These are phyloP conservation scores for Aplidium turbinatum DNA, from an alignment of 23 tunicate genomes.

Conservation along the genomic window DNA sequence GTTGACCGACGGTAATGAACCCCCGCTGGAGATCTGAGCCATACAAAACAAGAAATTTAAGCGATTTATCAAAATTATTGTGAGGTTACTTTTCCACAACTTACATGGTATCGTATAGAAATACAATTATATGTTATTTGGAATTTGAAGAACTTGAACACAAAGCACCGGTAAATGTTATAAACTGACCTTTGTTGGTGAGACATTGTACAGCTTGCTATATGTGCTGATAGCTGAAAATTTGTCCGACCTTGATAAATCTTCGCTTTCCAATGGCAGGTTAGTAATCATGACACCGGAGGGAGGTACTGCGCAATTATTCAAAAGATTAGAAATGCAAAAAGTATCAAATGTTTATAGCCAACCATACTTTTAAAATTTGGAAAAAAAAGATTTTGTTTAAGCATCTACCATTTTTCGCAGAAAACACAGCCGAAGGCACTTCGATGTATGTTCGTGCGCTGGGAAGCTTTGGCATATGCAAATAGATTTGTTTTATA, in stretches of 20 bases:
- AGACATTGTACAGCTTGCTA: slow-evolving; percentile 47
- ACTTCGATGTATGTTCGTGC: too few species aligned
- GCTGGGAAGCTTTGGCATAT: too few species aligned
- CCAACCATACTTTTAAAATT: too few species aligned
- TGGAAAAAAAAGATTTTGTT: too few species aligned
- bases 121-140: background rate
- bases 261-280: slow-evolving; percentile 35
- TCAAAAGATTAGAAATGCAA: too few species aligned
- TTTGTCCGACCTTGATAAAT: background rate
- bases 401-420: too few species aligned
- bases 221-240: slow-evolving; percentile 40
- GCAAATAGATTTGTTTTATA: too few species aligned
- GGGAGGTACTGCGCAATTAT: background rate
- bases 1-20: slow-evolving; percentile 83
- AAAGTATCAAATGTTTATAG: too few species aligned
- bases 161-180: background rate
- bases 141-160: background rate
- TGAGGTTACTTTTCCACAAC: background rate
- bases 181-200: slow-evolving; percentile 46
- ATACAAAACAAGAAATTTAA: background rate
- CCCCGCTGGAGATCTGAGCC: slow-evolving; percentile 19
- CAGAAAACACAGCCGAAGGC: too few species aligned
- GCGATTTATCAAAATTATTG: background rate
- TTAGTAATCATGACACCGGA: slow-evolving; percentile 41
- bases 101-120: background rate